A percentile compares a stretch with the other conserved stretches of the same genome.
Evolutionary conservation across 2,797 vertebrate genomes (phyloP).

Genomic region (Pseudomugil tenellus): DNA sequence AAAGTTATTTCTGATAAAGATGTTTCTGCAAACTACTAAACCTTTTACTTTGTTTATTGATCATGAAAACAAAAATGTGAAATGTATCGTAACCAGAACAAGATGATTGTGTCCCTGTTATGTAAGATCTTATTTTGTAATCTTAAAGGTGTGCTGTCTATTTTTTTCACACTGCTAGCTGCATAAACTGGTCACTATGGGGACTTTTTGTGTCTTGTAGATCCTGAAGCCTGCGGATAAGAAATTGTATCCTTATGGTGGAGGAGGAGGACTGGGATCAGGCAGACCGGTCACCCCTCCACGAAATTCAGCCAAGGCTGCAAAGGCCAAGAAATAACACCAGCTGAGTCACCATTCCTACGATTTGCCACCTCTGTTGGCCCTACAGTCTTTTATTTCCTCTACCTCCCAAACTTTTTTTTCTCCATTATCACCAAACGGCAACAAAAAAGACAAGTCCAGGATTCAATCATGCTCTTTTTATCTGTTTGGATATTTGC

Average conservation of each 20-base stretch:
- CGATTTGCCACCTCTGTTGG: slow-evolving; percentile 35
- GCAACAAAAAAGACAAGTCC: slow-evolving; percentile 80
- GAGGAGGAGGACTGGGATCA: slow-evolving; percentile 83
- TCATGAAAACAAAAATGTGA: too few species aligned
- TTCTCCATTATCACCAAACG: slow-evolving; percentile 71
- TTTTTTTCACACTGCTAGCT: too few species aligned
- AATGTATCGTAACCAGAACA: too few species aligned
- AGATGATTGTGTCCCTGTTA: too few species aligned
- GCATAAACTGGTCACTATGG: too few species aligned
- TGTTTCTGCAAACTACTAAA: too few species aligned
- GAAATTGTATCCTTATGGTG: slow-evolving; percentile 85
- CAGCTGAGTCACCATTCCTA: slow-evolving; percentile 52
- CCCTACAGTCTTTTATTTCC: slow-evolving; percentile 34
- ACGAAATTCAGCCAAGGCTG: slow-evolving; percentile 85
- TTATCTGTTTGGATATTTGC: slow-evolving; percentile 61
- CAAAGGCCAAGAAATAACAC: slow-evolving; percentile 89
- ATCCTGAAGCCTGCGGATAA: slow-evolving; percentile 88
- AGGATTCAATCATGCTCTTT: slow-evolving; percentile 76
- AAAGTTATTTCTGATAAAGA: background rate
- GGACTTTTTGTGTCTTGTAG: slow-evolving; percentile 52
- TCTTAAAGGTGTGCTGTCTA: too few species aligned
- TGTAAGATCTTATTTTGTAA: too few species aligned
- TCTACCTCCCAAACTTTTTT: slow-evolving; percentile 71
- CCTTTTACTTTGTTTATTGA: background rate
- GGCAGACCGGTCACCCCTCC: slow-evolving; percentile 85